phyloP scores from a whole-genome alignment of 1,140 invertebrate genomes.

The Galendromus occidentalis region DNA sequence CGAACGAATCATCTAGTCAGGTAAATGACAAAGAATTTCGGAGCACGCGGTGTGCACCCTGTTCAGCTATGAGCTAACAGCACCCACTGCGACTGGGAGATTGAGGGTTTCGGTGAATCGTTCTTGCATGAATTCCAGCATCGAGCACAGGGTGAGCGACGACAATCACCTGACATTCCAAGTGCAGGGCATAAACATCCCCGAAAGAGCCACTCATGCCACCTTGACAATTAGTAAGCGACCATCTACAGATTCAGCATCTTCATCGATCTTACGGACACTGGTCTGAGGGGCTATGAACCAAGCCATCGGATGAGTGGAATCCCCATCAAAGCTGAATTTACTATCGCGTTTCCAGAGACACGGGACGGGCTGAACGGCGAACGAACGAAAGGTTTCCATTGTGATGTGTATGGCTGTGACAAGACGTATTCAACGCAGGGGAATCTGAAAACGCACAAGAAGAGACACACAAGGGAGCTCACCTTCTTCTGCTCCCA shows the following conservation, averaged over 20 bases:
- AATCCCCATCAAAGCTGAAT: not conserved
- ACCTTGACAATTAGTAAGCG: constrained; percentile 36
- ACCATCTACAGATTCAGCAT: not conserved
- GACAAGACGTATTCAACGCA: constrained; percentile 73
- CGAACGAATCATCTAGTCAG: too few relatives aligned
- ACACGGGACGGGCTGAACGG: constrained; percentile 40
- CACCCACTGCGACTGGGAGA: too few relatives aligned
- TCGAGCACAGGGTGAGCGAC: not conserved
- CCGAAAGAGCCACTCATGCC: constrained; percentile 41
- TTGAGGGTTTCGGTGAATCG: too few relatives aligned
- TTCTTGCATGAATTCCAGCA: not conserved
- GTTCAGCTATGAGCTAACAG: too few relatives aligned
- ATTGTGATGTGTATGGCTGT: constrained; percentile 75
- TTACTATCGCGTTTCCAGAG: constrained; percentile 24
- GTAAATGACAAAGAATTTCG: too few relatives aligned
- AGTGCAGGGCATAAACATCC: constrained; percentile 27
- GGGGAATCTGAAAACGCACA: constrained; percentile 79
- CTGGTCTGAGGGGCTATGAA: too few relatives aligned
- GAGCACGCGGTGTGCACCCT: too few relatives aligned
- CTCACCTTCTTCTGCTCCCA: constrained; percentile 78
- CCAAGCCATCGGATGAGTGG: too few relatives aligned
- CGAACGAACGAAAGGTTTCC: constrained; percentile 45
- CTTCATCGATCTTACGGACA: not conserved
- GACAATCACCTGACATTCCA: not conserved
- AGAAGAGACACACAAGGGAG: constrained; percentile 89